Evolutionary conservation across 2,888 invertebrate species (phyloP).

Genomic region (Chrysodeixis includens): DNA sequence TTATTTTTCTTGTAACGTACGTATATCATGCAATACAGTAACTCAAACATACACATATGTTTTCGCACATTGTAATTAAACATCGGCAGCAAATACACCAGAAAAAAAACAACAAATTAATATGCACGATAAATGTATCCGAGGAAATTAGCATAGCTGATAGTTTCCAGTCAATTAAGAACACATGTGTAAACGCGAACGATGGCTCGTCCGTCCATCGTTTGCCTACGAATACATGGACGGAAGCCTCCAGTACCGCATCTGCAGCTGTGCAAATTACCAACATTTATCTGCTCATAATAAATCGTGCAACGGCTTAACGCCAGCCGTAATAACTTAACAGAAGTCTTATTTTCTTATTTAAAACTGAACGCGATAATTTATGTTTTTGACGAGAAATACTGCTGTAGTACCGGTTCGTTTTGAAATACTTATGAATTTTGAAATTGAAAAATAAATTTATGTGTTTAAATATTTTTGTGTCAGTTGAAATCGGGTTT

Average conservation of each 20-base stretch:
- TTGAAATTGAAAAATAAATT: background rate
- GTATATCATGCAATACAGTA: background rate
- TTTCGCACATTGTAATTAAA: background rate
- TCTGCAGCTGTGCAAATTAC: constrained; percentile 50
- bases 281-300: constrained; percentile 38
- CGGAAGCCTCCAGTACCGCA: constrained; percentile 22
- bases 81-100: background rate
- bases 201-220: constrained; percentile 29
- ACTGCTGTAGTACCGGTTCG: background rate
- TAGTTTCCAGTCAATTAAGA: constrained; percentile 35
- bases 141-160: constrained; percentile 29
- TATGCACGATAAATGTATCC: background rate
- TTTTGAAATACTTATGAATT: background rate
- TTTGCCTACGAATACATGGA: constrained; percentile 29
- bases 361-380: background rate
- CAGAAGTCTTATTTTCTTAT: constrained; percentile 23
- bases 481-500: no score
- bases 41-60: background rate
- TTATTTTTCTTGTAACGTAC: no score
- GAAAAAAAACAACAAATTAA: background rate
- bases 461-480: no score
- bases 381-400: background rate
- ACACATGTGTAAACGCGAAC: constrained; percentile 39
- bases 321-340: constrained; percentile 19
- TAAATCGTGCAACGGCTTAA: constrained; percentile 45